A percentile compares a stretch with the other conserved stretches of the same genome.
These are phyloP conservation scores for Cheilinus undulatus DNA, from an alignment of 2,113 vertebrate genomes.

Conservation along the genomic window DNA sequence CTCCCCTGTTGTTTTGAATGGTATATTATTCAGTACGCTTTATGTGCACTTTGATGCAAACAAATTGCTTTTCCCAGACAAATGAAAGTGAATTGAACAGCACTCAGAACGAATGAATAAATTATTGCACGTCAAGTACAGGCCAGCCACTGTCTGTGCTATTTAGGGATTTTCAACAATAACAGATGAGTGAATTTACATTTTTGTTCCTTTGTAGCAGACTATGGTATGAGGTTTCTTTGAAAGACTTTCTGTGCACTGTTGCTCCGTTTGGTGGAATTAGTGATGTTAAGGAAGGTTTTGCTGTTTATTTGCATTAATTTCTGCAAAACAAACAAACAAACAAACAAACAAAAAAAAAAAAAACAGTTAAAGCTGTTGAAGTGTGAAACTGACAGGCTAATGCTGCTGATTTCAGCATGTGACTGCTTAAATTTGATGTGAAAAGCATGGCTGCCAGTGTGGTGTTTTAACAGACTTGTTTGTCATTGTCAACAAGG, in stretches of 20 bases:
- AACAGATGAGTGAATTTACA: neutral
- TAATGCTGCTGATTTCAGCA: conserved; percentile 40
- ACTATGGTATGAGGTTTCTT: neutral
- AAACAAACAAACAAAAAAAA: no score
- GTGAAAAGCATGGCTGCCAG: conserved; percentile 9
- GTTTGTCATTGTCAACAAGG: conserved; percentile 40
- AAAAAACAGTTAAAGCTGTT: neutral
- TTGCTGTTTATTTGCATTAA: conserved; percentile 32
- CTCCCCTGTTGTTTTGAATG: neutral
- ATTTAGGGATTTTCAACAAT: conserved; percentile 7
- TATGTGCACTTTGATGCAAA: conserved; percentile 9
- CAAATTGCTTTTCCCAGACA: conserved; percentile 12
- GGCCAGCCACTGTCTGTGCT: neutral
- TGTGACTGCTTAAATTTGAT: conserved; percentile 33
- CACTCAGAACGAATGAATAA: conserved; percentile 19
- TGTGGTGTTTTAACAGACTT: conserved; percentile 32
- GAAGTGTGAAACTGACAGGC: conserved; percentile 28
- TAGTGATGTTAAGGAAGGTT: neutral
- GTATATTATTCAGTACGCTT: conserved; percentile 7
- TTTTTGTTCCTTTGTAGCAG: neutral
- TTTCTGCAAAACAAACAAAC: neutral
- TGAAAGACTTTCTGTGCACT: conserved; percentile 1
- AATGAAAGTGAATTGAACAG: conserved; percentile 19
- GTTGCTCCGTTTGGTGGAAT: neutral
- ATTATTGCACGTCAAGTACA: conserved; percentile 18